Conservation (phyloP, 2,797 vertebrate species). For the Melopsittacus undulatus region DNA sequence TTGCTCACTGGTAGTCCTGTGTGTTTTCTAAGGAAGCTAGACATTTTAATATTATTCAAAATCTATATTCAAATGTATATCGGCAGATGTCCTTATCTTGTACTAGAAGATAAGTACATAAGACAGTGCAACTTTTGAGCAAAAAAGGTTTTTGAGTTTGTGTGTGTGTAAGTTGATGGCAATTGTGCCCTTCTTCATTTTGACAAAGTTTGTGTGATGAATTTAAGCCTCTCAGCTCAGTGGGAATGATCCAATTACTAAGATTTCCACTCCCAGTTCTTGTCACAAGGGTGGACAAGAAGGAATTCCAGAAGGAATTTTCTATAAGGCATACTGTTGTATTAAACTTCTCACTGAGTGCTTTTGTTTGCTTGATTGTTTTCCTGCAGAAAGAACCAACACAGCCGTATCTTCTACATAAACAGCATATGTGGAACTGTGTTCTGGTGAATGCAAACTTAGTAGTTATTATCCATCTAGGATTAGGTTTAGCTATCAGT, state of each 20-base stretch:
- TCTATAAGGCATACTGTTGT: background rate
- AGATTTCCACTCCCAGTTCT: background rate
- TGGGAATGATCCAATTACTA: background rate
- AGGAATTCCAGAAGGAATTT: background rate
- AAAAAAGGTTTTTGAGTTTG: background rate
- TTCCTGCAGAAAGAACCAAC: background rate
- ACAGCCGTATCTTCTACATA: background rate
- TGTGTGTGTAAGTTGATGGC: background rate
- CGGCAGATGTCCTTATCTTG: background rate
- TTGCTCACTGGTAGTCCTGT: background rate
- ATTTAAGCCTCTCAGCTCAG: background rate
- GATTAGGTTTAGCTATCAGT: background rate
- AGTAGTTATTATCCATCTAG: background rate
- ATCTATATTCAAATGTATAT: background rate
- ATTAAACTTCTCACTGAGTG: background rate
- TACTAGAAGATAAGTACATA: background rate
- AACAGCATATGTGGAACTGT: background rate
- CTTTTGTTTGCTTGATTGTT: background rate
- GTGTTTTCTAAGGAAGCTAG: background rate
- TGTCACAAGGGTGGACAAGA: background rate
- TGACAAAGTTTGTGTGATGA: background rate
- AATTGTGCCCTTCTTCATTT: background rate
- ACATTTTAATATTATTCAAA: background rate
- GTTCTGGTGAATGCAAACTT: background rate
- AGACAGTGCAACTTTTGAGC: background rate